Base-by-base conservation (phyloP, 1,140 invertebrate species). In the Ostrea edulis region DNA sequence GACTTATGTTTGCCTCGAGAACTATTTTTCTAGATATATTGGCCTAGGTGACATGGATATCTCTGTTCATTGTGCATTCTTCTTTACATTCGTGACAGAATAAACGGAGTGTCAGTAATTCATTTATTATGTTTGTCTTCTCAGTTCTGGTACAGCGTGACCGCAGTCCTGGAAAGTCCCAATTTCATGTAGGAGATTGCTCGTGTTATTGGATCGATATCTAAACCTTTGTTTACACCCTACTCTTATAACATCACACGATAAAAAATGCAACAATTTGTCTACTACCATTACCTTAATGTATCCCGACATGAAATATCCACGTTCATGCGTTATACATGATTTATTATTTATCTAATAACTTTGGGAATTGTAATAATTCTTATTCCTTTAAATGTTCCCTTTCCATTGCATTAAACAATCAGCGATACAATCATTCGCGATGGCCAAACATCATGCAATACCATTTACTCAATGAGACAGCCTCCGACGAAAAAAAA, bases 391-490 rank as follows among this genome's bases (percentile, higher is more conserved):
- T 12, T 77, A 25, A 77, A 77, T 77, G 68, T 29, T 29, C 68
- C 68, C 68, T 29, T 77, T 35, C 14, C 29, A 77, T 77, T 11
- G 29, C 14, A 77, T 77, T 35, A 14, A 14, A 77, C 25, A 14
- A 77, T 77, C 22, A 77, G 22, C 29, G 68, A 25, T 77, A 77
- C 29, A 25, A 35, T 77, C 68, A 25, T 25, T 14, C 22, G 7
- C 29, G 68, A 77, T 77, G 68, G 68, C 35, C 68, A 77, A 77
- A 77, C 29, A 77, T 77, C 68, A 77, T 25, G 68, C 68, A 35
- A 77, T 77, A 77, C 29, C 68, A 77, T 77, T 77, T 77, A 62
- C 68, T 14, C 12, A 35, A 25, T 29, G 29, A 25, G 68, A 77
- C 22, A 25, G 25, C 11, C 25, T 22, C 68, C 25, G 29, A 35